Percentiles rank a stretch among this genome's conserved stretches.
Conservation (phyloP, 2,797 vertebrate genomes). For the Lindbergichthys nudifrons region DNA sequence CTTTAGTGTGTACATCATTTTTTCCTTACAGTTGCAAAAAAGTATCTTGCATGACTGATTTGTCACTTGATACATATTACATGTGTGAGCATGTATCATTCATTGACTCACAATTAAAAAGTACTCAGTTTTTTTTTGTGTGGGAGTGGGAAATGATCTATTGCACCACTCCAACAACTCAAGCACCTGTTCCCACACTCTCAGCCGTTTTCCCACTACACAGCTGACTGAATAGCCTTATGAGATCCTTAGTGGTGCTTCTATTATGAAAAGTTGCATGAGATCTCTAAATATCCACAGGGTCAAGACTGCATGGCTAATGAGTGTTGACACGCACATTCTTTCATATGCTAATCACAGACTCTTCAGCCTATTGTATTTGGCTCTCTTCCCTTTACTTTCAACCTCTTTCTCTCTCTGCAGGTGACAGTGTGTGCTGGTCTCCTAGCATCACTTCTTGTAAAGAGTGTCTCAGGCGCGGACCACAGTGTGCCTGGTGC, state of each 20-base stretch:
- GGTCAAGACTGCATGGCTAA: conserved; percentile 51
- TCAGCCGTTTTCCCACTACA: conserved; percentile 10
- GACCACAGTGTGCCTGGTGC: conserved; percentile 97
- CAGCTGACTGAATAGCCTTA: conserved; percentile 32
- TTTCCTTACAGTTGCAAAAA: conserved; percentile 7
- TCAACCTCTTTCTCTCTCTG: conserved; percentile 54
- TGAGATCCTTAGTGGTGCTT: conserved; percentile 55
- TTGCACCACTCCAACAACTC: conserved; percentile 38
- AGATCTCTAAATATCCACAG: conserved; percentile 44
- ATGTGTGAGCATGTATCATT: not conserved
- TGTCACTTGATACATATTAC: not conserved
- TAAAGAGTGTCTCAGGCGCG: conserved; percentile 89
- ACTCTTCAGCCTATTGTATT: conserved; percentile 22
- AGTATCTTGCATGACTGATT: not conserved
- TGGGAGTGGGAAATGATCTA: conserved; percentile 27
- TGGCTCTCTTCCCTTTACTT: not conserved
- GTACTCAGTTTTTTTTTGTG: not conserved
- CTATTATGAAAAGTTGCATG: conserved; percentile 46
- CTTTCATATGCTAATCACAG: conserved; percentile 71
- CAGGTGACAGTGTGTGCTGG: conserved; percentile 89
- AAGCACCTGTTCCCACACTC: conserved; percentile 71
- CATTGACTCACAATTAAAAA: conserved; percentile 21
- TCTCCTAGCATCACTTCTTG: conserved; percentile 88
- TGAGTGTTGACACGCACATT: conserved; percentile 56
- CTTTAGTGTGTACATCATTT: not conserved